Percentiles rank a stretch among this genome's conserved stretches.
Conservation (phyloP, 2,888 invertebrate genomes). For the Limnephilus auricula region DNA sequence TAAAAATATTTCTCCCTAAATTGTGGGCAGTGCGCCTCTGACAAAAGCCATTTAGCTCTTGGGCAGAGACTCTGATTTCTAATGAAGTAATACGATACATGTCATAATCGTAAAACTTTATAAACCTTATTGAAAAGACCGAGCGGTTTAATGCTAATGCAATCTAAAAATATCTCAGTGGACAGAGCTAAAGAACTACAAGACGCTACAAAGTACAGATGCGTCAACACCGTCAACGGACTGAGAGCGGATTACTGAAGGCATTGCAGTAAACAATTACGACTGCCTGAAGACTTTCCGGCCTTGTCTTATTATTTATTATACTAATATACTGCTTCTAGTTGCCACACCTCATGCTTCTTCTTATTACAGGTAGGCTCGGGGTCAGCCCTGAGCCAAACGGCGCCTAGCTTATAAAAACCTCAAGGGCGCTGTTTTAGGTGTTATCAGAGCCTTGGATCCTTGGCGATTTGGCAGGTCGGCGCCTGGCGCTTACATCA, state of each 20-base stretch:
- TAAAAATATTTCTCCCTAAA: not conserved
- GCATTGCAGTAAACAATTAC: not conserved
- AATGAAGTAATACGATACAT: conserved; percentile 9
- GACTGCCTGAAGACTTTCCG: not conserved
- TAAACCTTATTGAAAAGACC: not conserved
- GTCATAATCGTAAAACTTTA: not conserved
- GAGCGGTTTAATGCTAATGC: not conserved
- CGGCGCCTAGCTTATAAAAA: too few species aligned
- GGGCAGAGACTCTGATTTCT: not conserved
- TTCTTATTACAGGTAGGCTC: too few species aligned
- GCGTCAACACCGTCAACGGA: not conserved
- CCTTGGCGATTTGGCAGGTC: too few species aligned
- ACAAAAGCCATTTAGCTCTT: not conserved
- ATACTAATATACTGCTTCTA: too few species aligned
- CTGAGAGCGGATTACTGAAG: not conserved
- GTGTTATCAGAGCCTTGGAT: too few species aligned
- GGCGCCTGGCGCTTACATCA: too few species aligned
- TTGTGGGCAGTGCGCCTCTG: not conserved
- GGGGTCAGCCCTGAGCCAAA: too few species aligned
- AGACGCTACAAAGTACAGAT: not conserved
- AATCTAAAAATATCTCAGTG: not conserved
- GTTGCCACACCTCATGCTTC: too few species aligned
- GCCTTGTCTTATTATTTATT: too few species aligned
- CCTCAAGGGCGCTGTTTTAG: too few species aligned
- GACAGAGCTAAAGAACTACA: not conserved